Percentiles rank a stretch among this genome's conserved stretches.
These are phyloP conservation scores for Cephus spinipes DNA, from an alignment of 2,888 invertebrate genomes.

Conservation along the genomic window DNA sequence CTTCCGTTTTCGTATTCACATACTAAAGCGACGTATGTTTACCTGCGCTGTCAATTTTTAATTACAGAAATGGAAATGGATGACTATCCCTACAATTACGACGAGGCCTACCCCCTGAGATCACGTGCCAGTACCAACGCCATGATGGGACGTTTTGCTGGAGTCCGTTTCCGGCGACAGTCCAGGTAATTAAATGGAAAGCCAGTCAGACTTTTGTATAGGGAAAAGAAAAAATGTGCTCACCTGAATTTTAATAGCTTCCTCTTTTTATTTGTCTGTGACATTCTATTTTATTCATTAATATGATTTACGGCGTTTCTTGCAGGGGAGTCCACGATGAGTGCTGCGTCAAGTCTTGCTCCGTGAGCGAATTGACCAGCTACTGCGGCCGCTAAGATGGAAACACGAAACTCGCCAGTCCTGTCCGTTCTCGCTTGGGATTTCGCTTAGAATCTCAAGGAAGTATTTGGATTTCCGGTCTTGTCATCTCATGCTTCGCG, in stretches of 20 bases:
- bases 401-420: neutral
- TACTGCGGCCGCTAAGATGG: constrained; percentile 57
- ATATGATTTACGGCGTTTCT: neutral
- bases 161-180: constrained; percentile 35
- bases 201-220: too few relatives aligned
- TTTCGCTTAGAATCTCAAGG: neutral
- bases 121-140: constrained; percentile 53
- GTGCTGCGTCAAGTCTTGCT: constrained; percentile 65
- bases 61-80: constrained; percentile 50
- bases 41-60: neutral
- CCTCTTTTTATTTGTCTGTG: neutral
- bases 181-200: neutral
- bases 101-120: constrained; percentile 55
- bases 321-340: constrained; percentile 65
- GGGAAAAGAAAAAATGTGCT: too few relatives aligned
- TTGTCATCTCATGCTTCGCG: neutral
- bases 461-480: neutral
- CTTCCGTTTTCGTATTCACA: neutral
- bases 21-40: neutral
- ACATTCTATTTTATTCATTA: neutral
- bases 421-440: neutral
- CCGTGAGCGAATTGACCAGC: constrained; percentile 56
- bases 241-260: neutral
- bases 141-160: constrained; percentile 50
- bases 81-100: constrained; percentile 49